A percentile compares a stretch with the other conserved stretches of the same genome.
These are phyloP conservation scores for Arrhopalites spinosus DNA, from an alignment of 2,888 invertebrate genomes.

Conservation along the genomic window DNA sequence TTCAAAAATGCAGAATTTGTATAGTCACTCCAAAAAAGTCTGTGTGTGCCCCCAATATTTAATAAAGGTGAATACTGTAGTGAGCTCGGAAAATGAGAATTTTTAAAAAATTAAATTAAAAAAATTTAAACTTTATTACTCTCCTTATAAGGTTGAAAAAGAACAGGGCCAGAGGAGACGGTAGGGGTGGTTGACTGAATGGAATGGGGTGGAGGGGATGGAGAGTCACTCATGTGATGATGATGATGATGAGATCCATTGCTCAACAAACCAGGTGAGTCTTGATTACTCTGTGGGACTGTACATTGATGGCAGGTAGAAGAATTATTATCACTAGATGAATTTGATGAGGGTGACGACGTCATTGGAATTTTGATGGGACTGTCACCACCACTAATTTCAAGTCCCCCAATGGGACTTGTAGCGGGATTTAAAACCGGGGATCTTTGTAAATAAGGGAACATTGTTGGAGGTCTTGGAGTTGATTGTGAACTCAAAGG, in stretches of 20 bases:
- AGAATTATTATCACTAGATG: slow-evolving; percentile 47
- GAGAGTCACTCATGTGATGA: slow-evolving; percentile 52
- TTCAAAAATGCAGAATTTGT: no score
- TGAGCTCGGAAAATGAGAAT: no score
- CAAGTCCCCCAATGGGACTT: slow-evolving; percentile 46
- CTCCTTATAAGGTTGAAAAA: slow-evolving; percentile 76
- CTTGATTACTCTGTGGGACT: slow-evolving; percentile 46
- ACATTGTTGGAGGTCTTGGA: slow-evolving; percentile 46
- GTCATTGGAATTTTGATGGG: slow-evolving; percentile 51
- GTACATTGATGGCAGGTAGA: slow-evolving; percentile 55
- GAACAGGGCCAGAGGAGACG: slow-evolving; percentile 63
- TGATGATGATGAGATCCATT: slow-evolving; percentile 40
- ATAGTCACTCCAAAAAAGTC: no score
- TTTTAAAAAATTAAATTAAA: neutral
- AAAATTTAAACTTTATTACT: slow-evolving; percentile 38
- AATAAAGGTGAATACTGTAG: no score
- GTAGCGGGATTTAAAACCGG: slow-evolving; percentile 38
- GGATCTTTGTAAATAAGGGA: slow-evolving; percentile 46
- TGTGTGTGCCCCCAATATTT: no score
- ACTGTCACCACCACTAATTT: slow-evolving; percentile 36
- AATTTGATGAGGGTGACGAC: slow-evolving; percentile 51
- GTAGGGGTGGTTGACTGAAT: slow-evolving; percentile 57
- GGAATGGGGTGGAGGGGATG: slow-evolving; percentile 57
- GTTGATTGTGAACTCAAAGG: slow-evolving; percentile 35
- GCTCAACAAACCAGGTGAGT: slow-evolving; percentile 28